A percentile compares a stretch with the other conserved stretches of the same genome.
Evolutionary conservation across 1,140 invertebrate genomes (phyloP).

Genomic region (Cecropterus lyciades): DNA sequence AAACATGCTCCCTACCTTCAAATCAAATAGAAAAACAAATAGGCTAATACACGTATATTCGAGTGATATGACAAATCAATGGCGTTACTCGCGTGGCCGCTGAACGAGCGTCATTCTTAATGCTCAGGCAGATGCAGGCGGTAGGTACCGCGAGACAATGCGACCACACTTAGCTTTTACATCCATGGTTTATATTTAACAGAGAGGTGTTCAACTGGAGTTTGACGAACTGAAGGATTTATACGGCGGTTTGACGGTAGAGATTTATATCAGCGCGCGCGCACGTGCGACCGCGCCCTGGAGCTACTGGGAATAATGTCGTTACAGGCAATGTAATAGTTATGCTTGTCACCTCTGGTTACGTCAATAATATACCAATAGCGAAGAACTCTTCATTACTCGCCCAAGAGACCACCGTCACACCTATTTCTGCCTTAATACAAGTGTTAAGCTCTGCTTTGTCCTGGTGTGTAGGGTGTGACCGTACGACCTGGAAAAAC

Average conservation of each 20-base stretch:
- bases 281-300: constrained; percentile 24
- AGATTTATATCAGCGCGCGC: constrained; percentile 50
- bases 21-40: too few species aligned
- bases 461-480: too few species aligned
- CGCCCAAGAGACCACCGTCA: too few species aligned
- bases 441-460: too few species aligned
- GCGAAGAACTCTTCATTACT: too few species aligned
- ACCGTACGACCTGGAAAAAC: too few species aligned
- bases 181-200: constrained; percentile 43
- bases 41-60: not conserved
- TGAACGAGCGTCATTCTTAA: constrained; percentile 11
- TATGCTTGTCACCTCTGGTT: not conserved
- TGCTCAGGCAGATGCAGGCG: not conserved
- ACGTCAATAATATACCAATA: not conserved
- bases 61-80: not conserved
- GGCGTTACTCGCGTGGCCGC: not conserved
- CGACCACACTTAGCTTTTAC: not conserved
- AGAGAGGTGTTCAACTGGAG: constrained; percentile 1
- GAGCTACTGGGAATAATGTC: constrained; percentile 13
- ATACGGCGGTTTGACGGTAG: constrained; percentile 37
- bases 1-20: too few species aligned
- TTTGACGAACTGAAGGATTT: constrained; percentile 47
- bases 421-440: too few species aligned
- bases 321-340: not conserved
- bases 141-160: too few species aligned